Evolutionary conservation across 1,140 invertebrate species (phyloP).

Genomic region (Caenorhabditis elegans): WBcel235 BX284604.4:12854501-12855000

Average conservation of each 20-base stretch:
- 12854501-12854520: neutral
- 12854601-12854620: neutral
- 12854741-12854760: neutral
- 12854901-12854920: too few relatives aligned
- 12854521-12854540: neutral
- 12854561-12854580: neutral
- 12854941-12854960: too few relatives aligned
- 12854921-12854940: too few relatives aligned
- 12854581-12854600: constrained; percentile 17
- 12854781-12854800: neutral
- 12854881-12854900: too few relatives aligned
- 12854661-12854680: neutral
- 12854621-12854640: too few relatives aligned
- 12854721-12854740: neutral
- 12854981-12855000: too few relatives aligned
- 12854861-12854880: too few relatives aligned
- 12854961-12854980: too few relatives aligned
- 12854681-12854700: neutral
- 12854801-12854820: neutral
- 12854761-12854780: neutral
- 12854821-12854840: neutral
- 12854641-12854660: neutral
- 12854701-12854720: neutral
- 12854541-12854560: neutral
- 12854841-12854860: neutral